Evolutionary conservation across 2,888 invertebrate species (phyloP), one percentile per base, ranked within the genome.

Genomic region (Alsophila aescularia): DNA sequence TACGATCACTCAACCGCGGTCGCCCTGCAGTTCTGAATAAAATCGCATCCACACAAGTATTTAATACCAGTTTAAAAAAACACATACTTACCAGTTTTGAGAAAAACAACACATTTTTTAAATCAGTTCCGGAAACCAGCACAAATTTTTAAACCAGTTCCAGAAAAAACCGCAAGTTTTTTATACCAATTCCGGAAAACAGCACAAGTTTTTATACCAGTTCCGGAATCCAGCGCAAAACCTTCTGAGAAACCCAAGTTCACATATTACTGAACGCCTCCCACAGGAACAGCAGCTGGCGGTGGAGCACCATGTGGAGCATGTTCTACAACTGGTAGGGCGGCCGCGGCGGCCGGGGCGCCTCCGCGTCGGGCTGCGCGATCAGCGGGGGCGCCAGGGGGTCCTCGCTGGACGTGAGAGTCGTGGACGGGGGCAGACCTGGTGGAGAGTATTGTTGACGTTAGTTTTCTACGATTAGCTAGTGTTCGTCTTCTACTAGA

Each of bases 301-400:
- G 55, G 60, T 69, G 74, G 47, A 87, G 72, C 62, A 78, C 82
- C 64, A 69, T 56, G 13, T 72, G 68, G 29, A 85, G 66, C 67
- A 80, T 58, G 69, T 77, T 77, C 87, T 89, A 90, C 85, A 90
- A 79, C 61, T 88, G 87, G 73, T 86, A 87, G 12, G 77, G 82
- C 31, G 81, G 64, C 16, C 42, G 31, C 31, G 42, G 31, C 16
- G 74, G 65, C 57, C 77, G 81, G 53, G 76, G 79, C 64, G 67
- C 53, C 45, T 77, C 84, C n/a, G 66, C 64, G 13, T 81, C 81
- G 0, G 84, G 77, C 58, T 78, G 81, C 54, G 79, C 82, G 58
- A 87, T 78, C 24, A 86, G 79, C 0, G 90, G 87, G 0, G 89
- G 89, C 1, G 89, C 66, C 0, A 90, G 82, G 0, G 90, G 89